These are phyloP conservation scores for Tetragnatha versicolor DNA, from an alignment of 1,140 invertebrate species.

Conservation along the genomic window DNA sequence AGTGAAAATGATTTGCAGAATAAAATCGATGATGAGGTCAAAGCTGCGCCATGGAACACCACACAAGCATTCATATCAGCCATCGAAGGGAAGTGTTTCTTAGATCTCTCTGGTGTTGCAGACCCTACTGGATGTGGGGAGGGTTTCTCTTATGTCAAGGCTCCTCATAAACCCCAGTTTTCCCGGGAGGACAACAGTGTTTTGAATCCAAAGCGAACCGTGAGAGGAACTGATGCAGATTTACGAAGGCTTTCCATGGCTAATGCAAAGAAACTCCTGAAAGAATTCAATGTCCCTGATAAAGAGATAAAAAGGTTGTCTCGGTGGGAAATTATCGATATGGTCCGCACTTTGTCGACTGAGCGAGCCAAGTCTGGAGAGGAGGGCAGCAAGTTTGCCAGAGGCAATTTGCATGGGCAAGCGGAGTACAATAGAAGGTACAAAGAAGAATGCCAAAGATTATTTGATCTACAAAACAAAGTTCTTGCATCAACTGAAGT, in stretches of 20 bases:
- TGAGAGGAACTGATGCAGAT: constrained; percentile 99
- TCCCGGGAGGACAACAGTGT: constrained; percentile 62
- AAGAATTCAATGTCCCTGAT: constrained; percentile 96
- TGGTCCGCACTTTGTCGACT: constrained; percentile 95
- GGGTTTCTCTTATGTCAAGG: constrained; percentile 94
- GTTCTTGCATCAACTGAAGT: constrained; percentile 91
- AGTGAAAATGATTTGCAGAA: constrained; percentile 95
- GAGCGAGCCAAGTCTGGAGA: constrained; percentile 98
- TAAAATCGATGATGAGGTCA: constrained; percentile 97
- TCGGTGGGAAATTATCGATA: constrained; percentile 97
- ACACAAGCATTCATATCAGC: constrained; percentile 94
- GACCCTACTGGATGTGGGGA: constrained; percentile 97
- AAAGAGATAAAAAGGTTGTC: constrained; percentile 97
- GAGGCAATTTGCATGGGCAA: constrained; percentile 97
- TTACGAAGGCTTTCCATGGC: constrained; percentile 91
- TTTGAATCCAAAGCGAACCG: constrained; percentile 89
- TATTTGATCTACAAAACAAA: constrained; percentile 97
- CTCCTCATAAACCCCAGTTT: constrained; percentile 87
- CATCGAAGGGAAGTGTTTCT: constrained; percentile 95
- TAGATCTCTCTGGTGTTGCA: constrained; percentile 88
- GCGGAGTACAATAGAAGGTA: constrained; percentile 98
- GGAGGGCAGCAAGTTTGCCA: constrained; percentile 94
- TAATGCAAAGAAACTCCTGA: constrained; percentile 93
- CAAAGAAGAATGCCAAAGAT: constrained; percentile 98
- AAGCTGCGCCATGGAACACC: constrained; percentile 89